Evolutionary conservation across 1,140 invertebrate species (phyloP), one percentile per base, ranked within the genome.

Genomic region (Drosophila lowei): DNA sequence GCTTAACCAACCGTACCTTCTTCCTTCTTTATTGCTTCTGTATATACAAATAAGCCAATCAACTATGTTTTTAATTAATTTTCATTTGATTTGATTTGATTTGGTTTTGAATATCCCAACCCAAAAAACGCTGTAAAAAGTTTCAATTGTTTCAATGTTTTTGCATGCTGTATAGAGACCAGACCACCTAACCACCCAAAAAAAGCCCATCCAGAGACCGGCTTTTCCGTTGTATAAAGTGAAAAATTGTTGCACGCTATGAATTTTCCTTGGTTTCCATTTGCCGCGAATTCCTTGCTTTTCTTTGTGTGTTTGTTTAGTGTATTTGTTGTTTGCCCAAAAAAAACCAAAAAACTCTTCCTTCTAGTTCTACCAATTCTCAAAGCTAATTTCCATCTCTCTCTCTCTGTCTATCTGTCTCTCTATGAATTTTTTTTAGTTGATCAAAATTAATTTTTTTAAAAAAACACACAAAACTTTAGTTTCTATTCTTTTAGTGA

Each of bases 261-360:
- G 25, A 72, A 72, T 72, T 72, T 41, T 44, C 30, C 60, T 65
- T 57, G 47, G 11, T 70, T 70, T 68, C 18, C 18, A 70, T 70
- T 70, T 70, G 66, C 50, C 65, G 65, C 53, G 56, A 74, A 54
- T 57, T 49, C 4, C 23, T 57, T 49, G 3, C 16, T 50, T 73
- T 73, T 52, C 71, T 50, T 65, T 73, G 71, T 72, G 71, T 72
- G 71, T 74, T 74, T 64, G 71, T 74, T 64, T 58, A 74, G 71
- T 74, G 71, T 74, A 74, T 72, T 49, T 63, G 68, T 72, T 72
- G 70, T 72, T 28, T 53, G 58, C 30, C 53, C 34, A 63, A 73
- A 46, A 7, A 30, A 49, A 9, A 13, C 23, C 50, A 48, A 47
- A 49, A 30, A 28, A 41, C 66, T 47, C 54, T 72, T 64, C 49